These are phyloP conservation scores for Silurus glanis DNA, from an alignment of 2,113 vertebrate species.

Conservation along the genomic window DNA sequence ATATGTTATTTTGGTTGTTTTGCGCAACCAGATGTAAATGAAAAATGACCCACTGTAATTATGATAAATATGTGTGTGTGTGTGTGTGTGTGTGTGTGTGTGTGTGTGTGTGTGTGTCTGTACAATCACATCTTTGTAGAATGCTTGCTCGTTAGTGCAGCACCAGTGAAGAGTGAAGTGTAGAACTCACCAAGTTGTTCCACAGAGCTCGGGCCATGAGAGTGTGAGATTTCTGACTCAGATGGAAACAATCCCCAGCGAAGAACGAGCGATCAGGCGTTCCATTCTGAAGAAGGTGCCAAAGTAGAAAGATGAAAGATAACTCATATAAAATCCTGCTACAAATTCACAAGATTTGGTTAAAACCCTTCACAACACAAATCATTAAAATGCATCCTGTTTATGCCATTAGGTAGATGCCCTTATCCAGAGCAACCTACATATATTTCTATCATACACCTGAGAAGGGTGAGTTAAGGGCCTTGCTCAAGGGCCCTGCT, in stretches of 20 bases:
- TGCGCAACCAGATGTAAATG: too few species aligned
- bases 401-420: too few species aligned
- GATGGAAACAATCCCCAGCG: slow-evolving; percentile 86
- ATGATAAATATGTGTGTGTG: neutral
- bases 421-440: too few species aligned
- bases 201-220: slow-evolving; percentile 86
- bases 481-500: too few species aligned
- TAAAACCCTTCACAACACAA: too few species aligned
- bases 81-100: neutral
- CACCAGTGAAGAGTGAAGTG: neutral
- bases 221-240: slow-evolving; percentile 83
- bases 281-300: slow-evolving; percentile 71
- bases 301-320: neutral
- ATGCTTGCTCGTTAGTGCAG: neutral
- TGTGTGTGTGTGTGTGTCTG: neutral
- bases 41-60: too few species aligned
- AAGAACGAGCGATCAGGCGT: slow-evolving; percentile 82
- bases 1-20: too few species aligned
- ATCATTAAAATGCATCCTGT: too few species aligned
- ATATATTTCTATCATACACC: too few species aligned
- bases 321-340: too few species aligned
- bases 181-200: slow-evolving; percentile 82
- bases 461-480: too few species aligned
- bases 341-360: too few species aligned
- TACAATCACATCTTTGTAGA: neutral